Evolutionary conservation across 2,888 invertebrate species (phyloP).

Genomic region (Ischnura elegans): DNA sequence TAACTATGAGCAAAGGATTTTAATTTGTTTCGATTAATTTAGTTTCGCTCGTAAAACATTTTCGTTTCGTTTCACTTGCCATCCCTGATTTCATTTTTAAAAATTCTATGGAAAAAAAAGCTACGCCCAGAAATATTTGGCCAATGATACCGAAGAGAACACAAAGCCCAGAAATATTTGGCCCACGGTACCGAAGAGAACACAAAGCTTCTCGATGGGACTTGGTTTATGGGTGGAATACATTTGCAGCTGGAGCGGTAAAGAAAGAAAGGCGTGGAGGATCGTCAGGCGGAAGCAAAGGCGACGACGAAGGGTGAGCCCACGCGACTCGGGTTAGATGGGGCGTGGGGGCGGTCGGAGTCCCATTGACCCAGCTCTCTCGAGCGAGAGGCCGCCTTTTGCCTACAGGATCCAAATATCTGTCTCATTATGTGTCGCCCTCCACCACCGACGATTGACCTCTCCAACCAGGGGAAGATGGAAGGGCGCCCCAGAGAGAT

Average conservation of each 20-base stretch:
- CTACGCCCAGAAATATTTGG: no score
- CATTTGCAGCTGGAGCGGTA: not conserved
- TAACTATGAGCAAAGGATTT: no score
- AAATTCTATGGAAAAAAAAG: no score
- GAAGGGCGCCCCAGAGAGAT: no score
- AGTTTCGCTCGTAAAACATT: no score
- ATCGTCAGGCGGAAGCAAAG: not conserved
- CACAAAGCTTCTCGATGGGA: not conserved
- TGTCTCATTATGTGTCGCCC: conserved; percentile 40
- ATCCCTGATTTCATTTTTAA: no score
- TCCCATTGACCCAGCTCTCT: conserved; percentile 58
- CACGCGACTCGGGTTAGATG: conserved; percentile 12
- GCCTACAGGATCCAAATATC: conserved; percentile 6
- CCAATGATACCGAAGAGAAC: not conserved
- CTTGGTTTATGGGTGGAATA: not conserved
- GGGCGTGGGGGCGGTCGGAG: conserved; percentile 36
- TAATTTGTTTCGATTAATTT: no score
- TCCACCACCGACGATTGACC: not conserved
- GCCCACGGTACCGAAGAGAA: not conserved
- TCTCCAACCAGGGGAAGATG: not conserved
- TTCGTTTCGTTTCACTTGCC: no score
- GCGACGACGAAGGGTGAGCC: not conserved
- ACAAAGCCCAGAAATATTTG: no score
- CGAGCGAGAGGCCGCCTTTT: not conserved
- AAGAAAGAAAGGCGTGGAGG: not conserved